phyloP scores from a whole-genome alignment of 2,113 vertebrate species.

The Gracilinanus agilis region DNA sequence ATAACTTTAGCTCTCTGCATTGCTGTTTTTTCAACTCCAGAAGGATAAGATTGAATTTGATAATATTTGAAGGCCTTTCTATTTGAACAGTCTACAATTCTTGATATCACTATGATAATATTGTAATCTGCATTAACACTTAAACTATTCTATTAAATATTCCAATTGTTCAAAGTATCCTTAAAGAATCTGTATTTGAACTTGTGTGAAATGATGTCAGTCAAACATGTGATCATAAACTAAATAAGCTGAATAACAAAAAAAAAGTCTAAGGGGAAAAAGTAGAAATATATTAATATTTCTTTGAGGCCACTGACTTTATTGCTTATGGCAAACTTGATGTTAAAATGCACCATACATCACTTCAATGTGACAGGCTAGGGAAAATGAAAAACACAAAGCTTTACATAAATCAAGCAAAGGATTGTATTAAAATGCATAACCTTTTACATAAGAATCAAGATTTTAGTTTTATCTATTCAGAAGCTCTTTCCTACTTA shows the following conservation, averaged over 20 bases:
- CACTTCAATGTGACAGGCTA: constrained; percentile 79
- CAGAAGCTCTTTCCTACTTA: constrained; percentile 75
- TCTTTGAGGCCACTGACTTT: constrained; percentile 78
- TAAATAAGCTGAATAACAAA: constrained; percentile 79
- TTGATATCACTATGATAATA: constrained; percentile 32
- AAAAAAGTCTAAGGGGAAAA: constrained; percentile 70
- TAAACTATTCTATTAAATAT: constrained; percentile 56
- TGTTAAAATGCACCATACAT: constrained; percentile 80
- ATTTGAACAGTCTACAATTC: not conserved
- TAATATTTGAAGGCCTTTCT: not conserved
- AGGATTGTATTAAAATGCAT: constrained; percentile 85
- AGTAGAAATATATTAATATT: constrained; percentile 83
- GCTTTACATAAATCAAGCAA: constrained; percentile 86
- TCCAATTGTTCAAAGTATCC: constrained; percentile 57
- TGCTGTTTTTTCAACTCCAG: not conserved
- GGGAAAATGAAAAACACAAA: constrained; percentile 87
- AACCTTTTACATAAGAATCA: constrained; percentile 83
- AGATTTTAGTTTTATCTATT: constrained; percentile 82
- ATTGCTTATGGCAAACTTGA: constrained; percentile 83
- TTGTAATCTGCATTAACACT: constrained; percentile 44
- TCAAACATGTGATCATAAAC: constrained; percentile 74
- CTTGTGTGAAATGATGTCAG: constrained; percentile 71
- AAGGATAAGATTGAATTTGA: not conserved
- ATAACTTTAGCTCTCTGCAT: not conserved
- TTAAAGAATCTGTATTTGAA: constrained; percentile 76